These are phyloP conservation scores for Meiosimyza platycephala DNA, from an alignment of 2,888 invertebrate species.

Conservation along the genomic window DNA sequence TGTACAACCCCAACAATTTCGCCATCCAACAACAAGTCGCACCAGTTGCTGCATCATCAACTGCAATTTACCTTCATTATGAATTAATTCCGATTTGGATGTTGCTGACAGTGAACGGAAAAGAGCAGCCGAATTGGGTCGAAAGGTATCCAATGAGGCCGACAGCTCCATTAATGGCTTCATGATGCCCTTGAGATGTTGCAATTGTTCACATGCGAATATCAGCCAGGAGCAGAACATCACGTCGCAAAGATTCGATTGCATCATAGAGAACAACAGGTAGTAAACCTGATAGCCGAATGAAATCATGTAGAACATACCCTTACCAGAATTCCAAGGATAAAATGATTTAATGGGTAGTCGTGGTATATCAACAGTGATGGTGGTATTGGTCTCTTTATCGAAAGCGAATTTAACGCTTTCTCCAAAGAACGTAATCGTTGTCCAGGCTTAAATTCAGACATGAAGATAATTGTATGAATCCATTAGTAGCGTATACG, in stretches of 20 bases:
- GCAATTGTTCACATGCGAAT: slow-evolving; percentile 87
- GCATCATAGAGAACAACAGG: slow-evolving; percentile 74
- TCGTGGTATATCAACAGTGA: slow-evolving; percentile 77
- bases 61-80: slow-evolving; percentile 61
- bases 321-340: slow-evolving; percentile 80
- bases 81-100: slow-evolving; percentile 66
- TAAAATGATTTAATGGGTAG: slow-evolving; percentile 82
- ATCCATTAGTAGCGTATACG: not conserved
- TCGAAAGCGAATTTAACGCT: slow-evolving; percentile 76
- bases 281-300: slow-evolving; percentile 79
- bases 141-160: slow-evolving; percentile 81
- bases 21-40: not conserved
- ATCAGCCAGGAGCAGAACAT: slow-evolving; percentile 88
- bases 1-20: too few species aligned
- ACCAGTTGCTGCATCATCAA: not conserved
- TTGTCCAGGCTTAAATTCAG: slow-evolving; percentile 75
- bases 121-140: slow-evolving; percentile 78
- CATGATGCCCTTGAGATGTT: slow-evolving; percentile 87
- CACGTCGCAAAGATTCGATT: slow-evolving; percentile 76
- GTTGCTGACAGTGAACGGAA: slow-evolving; percentile 72
- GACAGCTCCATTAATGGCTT: slow-evolving; percentile 89
- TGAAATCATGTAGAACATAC: slow-evolving; percentile 75
- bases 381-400: slow-evolving; percentile 78
- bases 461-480: slow-evolving; percentile 6
- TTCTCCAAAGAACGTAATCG: slow-evolving; percentile 83